Base-by-base conservation (phyloP, 2,888 invertebrate genomes). In the Galeopsomyia nigrocyanea region DNA sequence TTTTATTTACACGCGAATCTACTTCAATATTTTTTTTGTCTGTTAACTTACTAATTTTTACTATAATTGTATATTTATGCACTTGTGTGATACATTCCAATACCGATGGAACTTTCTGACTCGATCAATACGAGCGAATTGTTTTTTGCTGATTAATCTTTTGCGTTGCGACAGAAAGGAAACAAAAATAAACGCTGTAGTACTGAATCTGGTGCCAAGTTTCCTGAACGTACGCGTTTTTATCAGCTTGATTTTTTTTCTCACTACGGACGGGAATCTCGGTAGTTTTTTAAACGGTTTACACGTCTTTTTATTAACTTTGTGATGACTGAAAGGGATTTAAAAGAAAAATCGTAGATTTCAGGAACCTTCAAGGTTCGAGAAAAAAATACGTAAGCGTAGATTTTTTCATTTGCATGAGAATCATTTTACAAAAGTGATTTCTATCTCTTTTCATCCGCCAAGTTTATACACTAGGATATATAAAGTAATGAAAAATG, bases 261-360 rank as follows among this genome's bases (percentile, higher is more conserved):
- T 39, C 10, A 13, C 10, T 7, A 49, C 58, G 53, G 46, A 19
- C 68, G 58, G 67, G 60, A 73, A 75, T 75, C 75, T 73, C 65
- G 69, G 64, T 73, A 73, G 75, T 75, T 75, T 75, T 75, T 75
- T 75, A 73, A 75, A 75, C 66, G 39, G 62, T 75, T 73, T 75
- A 75, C 73, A 75, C 67, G 68, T 70, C 70, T 73, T 75, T 75
- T 75, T n/a, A n/a, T 73, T 75, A 72, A 75, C 50, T 64, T 57
- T 75, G 70, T 68, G 70, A 75, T 65, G 64, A 68, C 17, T 39
- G 39, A 39, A 16, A 66, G 14, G 39, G 67, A 55, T 53, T 26
- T 14, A 22, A 26, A 26, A 26, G 26, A 22, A 26, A 26, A 26
- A 5, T 67, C 47, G 13, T 55, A 26, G 19, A 70, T 67, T 68